phyloP scores from a whole-genome alignment of 2,113 vertebrate species.

The Orientallactaga bullata region DNA sequence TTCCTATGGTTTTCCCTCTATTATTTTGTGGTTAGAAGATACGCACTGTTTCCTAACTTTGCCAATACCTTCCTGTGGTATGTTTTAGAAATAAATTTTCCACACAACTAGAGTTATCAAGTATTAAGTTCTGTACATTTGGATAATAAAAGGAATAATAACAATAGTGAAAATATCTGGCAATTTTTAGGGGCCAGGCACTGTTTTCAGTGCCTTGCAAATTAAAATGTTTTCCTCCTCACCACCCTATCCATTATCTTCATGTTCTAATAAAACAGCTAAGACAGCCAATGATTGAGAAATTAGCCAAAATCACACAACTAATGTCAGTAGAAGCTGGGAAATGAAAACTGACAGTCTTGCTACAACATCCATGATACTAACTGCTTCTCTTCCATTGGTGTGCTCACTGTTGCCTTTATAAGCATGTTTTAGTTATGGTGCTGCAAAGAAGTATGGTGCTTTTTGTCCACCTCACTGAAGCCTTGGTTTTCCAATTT shows the following conservation, averaged over 20 bases:
- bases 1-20: neutral
- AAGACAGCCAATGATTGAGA: neutral
- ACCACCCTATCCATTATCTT: too few species aligned
- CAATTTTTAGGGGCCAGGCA: neutral
- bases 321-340: neutral
- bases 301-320: neutral
- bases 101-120: neutral
- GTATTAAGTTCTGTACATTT: neutral
- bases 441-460: neutral
- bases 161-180: neutral
- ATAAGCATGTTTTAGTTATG: neutral
- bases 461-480: neutral
- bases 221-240: neutral
- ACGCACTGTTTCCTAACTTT: neutral
- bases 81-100: conserved; percentile 1
- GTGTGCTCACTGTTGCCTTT: neutral
- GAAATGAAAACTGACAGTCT: neutral
- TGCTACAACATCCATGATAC: neutral
- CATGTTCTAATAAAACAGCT: neutral
- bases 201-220: neutral
- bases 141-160: neutral
- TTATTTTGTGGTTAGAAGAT: neutral
- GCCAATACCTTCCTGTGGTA: neutral
- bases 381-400: neutral
- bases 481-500: neutral